Base-by-base conservation (phyloP, 2,888 invertebrate species). In the Pristionchus japonicus region DNA sequence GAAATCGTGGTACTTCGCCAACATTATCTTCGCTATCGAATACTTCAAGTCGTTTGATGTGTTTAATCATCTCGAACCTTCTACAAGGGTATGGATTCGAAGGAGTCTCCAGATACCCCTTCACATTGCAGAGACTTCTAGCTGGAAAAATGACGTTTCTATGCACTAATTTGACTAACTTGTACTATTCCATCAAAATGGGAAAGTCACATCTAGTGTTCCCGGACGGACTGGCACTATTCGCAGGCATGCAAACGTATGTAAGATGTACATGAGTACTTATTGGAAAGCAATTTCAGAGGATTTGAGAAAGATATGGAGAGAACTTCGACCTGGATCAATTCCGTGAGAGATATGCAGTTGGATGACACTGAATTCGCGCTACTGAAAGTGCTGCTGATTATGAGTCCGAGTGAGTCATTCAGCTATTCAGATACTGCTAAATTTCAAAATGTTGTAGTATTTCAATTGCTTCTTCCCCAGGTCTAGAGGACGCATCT, bases 41-140 rank as follows among this genome's bases (percentile, higher is more conserved):
- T 83, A 83, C 17, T 57, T 83, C 34, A 83, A 83, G 37, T 13
- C 52, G 1, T 83, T 83, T 34, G 37, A 34, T 34, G 52, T 83
- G 1, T 83, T 83, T 20, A 3, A 17, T 7, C 27, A 52, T 6
- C 37, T 83, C 17, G 15, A n/a, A 70, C 7, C n/a, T 27, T 57
- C 20, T 57, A 23, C 11, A 23, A n/a, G n/a, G n/a, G n/a, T n/a
- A n/a, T n/a, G n/a, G n/a, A n/a, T n/a, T n/a, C n/a, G n/a, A n/a
- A n/a, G n/a, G n/a, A n/a, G n/a, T n/a, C n/a, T n/a, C n/a, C n/a
- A n/a, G n/a, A n/a, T n/a, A n/a, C n/a, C n/a, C n/a, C n/a, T n/a
- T n/a, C n/a, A 34, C 15, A 37, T 37, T 37, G 3, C 70, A 83
- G 82, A 83, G 34, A 34, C 0, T 83, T 23, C 31, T 83, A 3